These are phyloP conservation scores for Lynx canadensis DNA, from an alignment of 2,113 vertebrate species.

Conservation along the genomic window DNA sequence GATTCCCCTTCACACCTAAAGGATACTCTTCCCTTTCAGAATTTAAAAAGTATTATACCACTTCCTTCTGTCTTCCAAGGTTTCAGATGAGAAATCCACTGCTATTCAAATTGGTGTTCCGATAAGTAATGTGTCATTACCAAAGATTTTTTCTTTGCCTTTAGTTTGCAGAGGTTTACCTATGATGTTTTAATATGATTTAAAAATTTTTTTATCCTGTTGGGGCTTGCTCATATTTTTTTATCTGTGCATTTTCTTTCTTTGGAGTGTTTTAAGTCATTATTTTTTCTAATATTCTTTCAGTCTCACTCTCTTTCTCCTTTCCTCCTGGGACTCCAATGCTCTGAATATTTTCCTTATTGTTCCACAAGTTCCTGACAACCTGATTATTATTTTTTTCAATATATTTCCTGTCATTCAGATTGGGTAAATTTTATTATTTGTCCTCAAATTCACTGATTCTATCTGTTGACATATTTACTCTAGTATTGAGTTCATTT, in stretches of 20 bases:
- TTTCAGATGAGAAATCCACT: constrained; percentile 32
- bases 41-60: not conserved
- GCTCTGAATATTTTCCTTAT: not conserved
- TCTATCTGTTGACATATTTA: constrained; percentile 28
- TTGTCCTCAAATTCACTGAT: constrained; percentile 12
- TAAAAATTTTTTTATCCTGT: not conserved
- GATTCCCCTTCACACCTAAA: constrained; percentile 27
- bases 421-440: constrained; percentile 35
- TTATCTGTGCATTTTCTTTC: constrained; percentile 11
- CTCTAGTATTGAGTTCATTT: not conserved
- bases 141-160: constrained; percentile 3
- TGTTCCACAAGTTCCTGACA: not conserved
- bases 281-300: constrained; percentile 37
- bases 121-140: not conserved
- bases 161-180: constrained; percentile 40
- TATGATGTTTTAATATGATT: not conserved
- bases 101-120: not conserved
- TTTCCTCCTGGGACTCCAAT: constrained; percentile 4
- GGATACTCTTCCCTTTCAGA: constrained; percentile 28
- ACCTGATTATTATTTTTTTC: not conserved
- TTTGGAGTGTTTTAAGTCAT: not conserved
- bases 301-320: not conserved
- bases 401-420: not conserved
- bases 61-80: constrained; percentile 2
- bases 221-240: constrained; percentile 26